phyloP scores from a whole-genome alignment of 2,113 vertebrate genomes.

The Anolis sagrei region DNA sequence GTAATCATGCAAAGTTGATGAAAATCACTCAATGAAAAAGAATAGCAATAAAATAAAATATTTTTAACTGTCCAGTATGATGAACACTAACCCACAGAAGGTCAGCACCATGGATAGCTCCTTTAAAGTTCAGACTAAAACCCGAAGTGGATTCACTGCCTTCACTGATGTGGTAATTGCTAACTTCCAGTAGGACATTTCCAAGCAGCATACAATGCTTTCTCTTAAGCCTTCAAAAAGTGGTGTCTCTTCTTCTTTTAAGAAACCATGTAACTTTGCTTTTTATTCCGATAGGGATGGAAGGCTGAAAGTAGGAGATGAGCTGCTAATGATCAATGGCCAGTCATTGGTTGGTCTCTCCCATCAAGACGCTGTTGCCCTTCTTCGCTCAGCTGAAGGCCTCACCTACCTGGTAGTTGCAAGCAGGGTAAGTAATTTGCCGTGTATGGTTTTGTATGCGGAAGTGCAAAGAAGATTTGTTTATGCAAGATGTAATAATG shows the following conservation, averaged over 20 bases:
- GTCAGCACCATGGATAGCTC: too few species aligned
- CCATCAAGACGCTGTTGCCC: slow-evolving; percentile 90
- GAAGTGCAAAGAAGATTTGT: not conserved
- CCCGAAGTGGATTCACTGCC: too few species aligned
- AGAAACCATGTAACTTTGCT: not conserved
- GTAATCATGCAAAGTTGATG: too few species aligned
- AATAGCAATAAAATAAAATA: too few species aligned
- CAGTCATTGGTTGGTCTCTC: slow-evolving; percentile 93
- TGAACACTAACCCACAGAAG: too few species aligned
- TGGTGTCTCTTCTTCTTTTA: not conserved
- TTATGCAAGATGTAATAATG: not conserved
- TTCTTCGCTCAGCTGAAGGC: slow-evolving; percentile 88
- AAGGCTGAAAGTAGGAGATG: slow-evolving; percentile 88
- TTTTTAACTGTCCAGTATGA: too few species aligned
- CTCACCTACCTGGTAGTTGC: slow-evolving; percentile 93
- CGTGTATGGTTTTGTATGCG: not conserved
- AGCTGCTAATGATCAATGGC: slow-evolving; percentile 95
- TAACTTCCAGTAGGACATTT: accelerated
- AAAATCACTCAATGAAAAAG: too few species aligned
- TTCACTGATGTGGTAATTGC: too few species aligned
- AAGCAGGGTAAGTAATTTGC: slow-evolving; percentile 83
- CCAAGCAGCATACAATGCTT: accelerated
- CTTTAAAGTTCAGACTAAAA: too few species aligned
- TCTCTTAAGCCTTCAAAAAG: slow-evolving; percentile 16
- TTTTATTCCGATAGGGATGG: slow-evolving; percentile 86